Evolutionary conservation across 1,140 invertebrate genomes (phyloP), one percentile per base, ranked within the genome.

Genomic region (Drosophila serrata): DNA sequence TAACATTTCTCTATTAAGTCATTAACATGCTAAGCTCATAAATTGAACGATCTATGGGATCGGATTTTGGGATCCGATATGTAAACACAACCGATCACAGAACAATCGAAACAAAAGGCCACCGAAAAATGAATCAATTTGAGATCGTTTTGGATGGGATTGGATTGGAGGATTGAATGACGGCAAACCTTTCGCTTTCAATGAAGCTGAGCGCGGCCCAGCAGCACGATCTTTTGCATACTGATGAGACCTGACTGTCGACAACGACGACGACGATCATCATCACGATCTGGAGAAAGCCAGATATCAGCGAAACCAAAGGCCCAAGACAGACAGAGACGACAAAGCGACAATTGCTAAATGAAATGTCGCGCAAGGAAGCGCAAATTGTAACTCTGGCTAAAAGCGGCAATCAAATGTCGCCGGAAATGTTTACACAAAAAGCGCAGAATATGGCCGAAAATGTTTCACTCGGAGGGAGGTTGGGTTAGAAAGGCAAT

Each of bases 171-270:
- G 22, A 17, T 40, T 31, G 37, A 19, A 68, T 55, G 61, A 53
- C 42, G 73, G 77, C 80, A 85, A 68, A 90, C 84, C 84, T 87
- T 87, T 87, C 85, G 84, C 76, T 87, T 87, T 87, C 84, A 87
- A 74, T 73, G 72, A 77, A 76, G 56, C 48, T 62, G 65, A 37
- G 24, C 55, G 55, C 48, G 43, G 55, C 46, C 48, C 67, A 78
- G 78, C 67, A 78, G 78, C 60, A 72, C 79, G 82, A 85, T 68
- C 76, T 67, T 57, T 61, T 75, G 82, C 82, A 87, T 87, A 88
- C 84, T 88, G 80, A 88, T 88, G 80, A 82, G 82, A 37, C 63
- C 37, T 19, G 35, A 31, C 45, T 27, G 45, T 43, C 45, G 45
- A 48, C 45, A 22, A 19, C 42, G 81, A 61, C 31, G 12, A 35